Base-by-base conservation (phyloP, 2,797 vertebrate genomes). In the Rhynchotus rufescens region DNA sequence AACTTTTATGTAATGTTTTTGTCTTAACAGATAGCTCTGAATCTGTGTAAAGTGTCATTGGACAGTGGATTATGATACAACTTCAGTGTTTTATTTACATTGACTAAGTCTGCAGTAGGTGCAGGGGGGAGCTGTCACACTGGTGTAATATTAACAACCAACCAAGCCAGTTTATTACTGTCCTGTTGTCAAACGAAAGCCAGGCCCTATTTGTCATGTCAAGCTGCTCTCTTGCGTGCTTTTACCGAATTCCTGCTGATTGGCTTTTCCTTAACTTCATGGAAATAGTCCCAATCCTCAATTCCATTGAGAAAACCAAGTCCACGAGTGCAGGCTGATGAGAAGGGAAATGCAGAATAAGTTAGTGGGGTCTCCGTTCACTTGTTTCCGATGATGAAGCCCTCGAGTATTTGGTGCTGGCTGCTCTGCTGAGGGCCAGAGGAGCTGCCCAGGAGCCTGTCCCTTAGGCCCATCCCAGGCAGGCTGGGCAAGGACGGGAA, bases 91-190 rank as follows among this genome's bases (percentile, higher is more conserved):
- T 40, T 22, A 26, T 72, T 80, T 62, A 15, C 5, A 0, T 3
- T 26, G 15, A 3, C 26, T 69, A 28, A 26, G 25, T 25, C 13
- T 13, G 34, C 3, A 25, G 12, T 15, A 4, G 23, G 32, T 12
- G 3, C 34, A 17, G 38, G 14, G 23, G 5, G 51, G 52, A 74
- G 51, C 72, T 16, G 38, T 10, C 3, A 0, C 4, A 3, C 9
- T 20, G 3, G 4, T 11, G n/a, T 4, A 3, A 3, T 0, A 45
- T 56, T 23, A 22, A 6, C 30, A 67, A 47, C 34, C 14, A 7
- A 15, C 15, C 13, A 12, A 66, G 9, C 40, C 19, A 2, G 5
- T 66, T 75, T 28, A 1, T 12, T 28, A 4, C 15, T 28, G 12
- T 52, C 9, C 47, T 60, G 42, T 7, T 19, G n/a, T n/a, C 38